Base-by-base conservation (phyloP, 2,113 vertebrate species). In the Acrocephalus kingi region DNA sequence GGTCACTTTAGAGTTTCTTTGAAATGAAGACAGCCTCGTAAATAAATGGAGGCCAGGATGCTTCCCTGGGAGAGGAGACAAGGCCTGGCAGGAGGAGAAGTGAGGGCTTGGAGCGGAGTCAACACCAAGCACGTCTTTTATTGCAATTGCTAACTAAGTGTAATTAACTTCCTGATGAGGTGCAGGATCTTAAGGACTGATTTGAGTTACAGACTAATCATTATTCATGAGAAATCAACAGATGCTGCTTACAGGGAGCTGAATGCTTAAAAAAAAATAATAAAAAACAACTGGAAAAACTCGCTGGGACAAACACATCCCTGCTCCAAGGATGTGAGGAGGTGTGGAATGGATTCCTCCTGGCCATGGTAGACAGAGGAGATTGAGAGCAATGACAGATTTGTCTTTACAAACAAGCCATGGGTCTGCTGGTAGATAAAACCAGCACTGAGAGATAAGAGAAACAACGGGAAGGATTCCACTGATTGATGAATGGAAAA, bases 161-260 rank as follows among this genome's bases (percentile, higher is more conserved):
- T 95, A 94, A 97, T 95, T 93, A 94, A 94, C 87, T 97, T 96
- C 92, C 92, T 93, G 90, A 96, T 94, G 94, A 94, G 90, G 92
- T 94, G 35, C 93, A 96, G 94, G 94, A 96, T 94, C 90, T 97
- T 87, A 88, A 77, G 90, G 64, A 71, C 72, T 90, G 85, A 94
- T 95, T 96, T 87, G 95, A 94, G 76, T 92, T 91, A 90, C 4
- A 84, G 87, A 41, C 72, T 90, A 91, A 95, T 96, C 93, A 96
- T 93, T 96, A 96, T 94, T 96, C 94, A 94, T 93, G 92, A 96
- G 92, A 93, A 94, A 94, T 95, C 89, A 96, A 84, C 89, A 95
- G 82, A 62, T 39, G 63, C 52, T 74, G 56, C 63, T 94, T 86
- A 59, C 59, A 84, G 52, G 66, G 68, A 87, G 35, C 46, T 55